phyloP scores from a whole-genome alignment of 2,113 vertebrate species.

The Melanerpes formicivorus region DNA sequence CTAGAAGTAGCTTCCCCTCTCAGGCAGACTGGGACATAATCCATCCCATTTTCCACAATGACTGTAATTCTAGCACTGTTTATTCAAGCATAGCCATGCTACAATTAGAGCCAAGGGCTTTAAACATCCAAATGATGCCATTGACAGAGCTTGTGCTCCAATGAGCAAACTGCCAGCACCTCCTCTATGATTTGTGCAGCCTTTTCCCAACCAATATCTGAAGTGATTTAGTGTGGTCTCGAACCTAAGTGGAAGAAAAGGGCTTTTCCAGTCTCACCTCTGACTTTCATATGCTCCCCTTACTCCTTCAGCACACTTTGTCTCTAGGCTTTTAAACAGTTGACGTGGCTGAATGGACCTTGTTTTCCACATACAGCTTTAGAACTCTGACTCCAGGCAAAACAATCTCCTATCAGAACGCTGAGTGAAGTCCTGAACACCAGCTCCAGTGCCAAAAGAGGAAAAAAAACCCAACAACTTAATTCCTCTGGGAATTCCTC shows the following conservation, averaged over 20 bases:
- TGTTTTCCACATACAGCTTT: not conserved
- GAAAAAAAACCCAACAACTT: not conserved
- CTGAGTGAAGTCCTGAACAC: not conserved
- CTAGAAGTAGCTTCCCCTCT: not conserved
- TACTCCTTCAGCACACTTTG: not conserved
- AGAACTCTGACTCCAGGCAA: not conserved
- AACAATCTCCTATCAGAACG: not conserved
- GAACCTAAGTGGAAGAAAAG: not conserved
- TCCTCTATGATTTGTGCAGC: conserved; percentile 11
- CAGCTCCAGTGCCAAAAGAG: not conserved
- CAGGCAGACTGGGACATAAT: not conserved
- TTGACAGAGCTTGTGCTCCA: not conserved
- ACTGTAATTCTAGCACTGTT: conserved; percentile 27
- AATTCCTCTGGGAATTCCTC: not conserved
- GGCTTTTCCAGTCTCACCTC: not conserved
- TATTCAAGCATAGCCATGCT: conserved; percentile 32
- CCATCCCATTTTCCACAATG: conserved; percentile 36
- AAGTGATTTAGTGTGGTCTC: not conserved
- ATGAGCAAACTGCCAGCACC: not conserved
- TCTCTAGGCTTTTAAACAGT: not conserved
- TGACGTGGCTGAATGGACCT: not conserved
- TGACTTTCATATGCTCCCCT: not conserved
- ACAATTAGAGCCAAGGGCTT: conserved; percentile 47
- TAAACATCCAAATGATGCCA: conserved; percentile 30
- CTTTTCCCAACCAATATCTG: not conserved